Evolutionary conservation across 2,113 vertebrate genomes (phyloP), one percentile per base, ranked within the genome.

Genomic region (Chaetura pelagica): DNA sequence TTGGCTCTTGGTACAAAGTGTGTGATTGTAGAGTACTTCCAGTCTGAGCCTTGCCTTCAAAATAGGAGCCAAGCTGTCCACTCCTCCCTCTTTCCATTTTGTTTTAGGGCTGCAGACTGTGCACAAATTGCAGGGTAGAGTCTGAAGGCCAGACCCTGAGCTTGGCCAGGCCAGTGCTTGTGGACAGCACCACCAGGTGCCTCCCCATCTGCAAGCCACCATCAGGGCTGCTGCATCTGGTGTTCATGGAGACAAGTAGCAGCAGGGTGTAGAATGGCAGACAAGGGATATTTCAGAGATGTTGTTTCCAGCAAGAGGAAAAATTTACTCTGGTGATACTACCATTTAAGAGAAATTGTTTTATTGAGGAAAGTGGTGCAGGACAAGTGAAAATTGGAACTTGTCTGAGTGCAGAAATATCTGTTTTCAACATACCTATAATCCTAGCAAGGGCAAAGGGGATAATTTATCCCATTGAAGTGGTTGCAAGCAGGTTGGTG

Each of bases 191-290:
- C 6, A 0, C 49, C 20, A 15, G 58, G 35, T 67, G 30, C 66
- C 29, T 69, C 17, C 42, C 27, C 4, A 0, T 51, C 27, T 32
- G 24, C 26, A 18, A 72, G 34, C 38, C 3, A 0, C 15, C 4
- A 1, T 19, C 4, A 21, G 68, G 32, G 26, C 57, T 77, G 44
- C 34, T 66, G 32, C 68, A 42, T 54, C 4, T 32, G 17, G 6
- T 0, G 0, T 8, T 26, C 12, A 1, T 2, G 1, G 61, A 63
- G 52, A 21, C 5, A 3, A 78, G 59, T 4, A 29, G 74, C 71
- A 72, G 30, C 27, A 18, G 35, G 30, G 46, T 68, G 66, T 35
- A 15, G 77, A 59, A 78, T 83, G 62, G 40, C 32, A 63, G 49
- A 48, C 9, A 3, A 58, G 35, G 67, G 35, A 7, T 63, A 27